These are phyloP conservation scores for Tribolium freemani DNA, from an alignment of 2,888 invertebrate species.

Conservation along the genomic window DNA sequence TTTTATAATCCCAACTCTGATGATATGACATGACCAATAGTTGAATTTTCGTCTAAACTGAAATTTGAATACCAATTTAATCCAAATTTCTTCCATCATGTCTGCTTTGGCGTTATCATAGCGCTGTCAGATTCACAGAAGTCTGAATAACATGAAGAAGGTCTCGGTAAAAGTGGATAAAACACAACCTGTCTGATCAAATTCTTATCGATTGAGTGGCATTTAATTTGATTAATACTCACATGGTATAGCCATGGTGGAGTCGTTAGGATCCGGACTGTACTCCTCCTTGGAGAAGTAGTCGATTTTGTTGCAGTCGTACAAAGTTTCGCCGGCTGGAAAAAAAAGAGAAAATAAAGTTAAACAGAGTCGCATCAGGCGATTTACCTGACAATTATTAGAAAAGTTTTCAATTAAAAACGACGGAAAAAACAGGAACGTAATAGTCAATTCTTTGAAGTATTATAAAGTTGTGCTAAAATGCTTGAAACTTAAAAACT, in stretches of 20 bases:
- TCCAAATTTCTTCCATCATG: not conserved
- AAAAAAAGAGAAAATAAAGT: constrained; percentile 53
- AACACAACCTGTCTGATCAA: not conserved
- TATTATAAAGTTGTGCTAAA: constrained; percentile 34
- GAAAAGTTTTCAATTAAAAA: constrained; percentile 44
- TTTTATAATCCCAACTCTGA: not conserved
- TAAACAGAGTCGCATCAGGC: constrained; percentile 18
- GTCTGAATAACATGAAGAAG: constrained; percentile 12
- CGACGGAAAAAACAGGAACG: constrained; percentile 14
- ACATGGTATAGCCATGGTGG: constrained; percentile 95
- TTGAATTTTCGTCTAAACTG: not conserved
- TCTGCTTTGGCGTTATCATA: not conserved
- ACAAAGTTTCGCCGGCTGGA: constrained; percentile 79
- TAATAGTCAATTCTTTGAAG: constrained; percentile 35
- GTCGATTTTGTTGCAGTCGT: constrained; percentile 86
- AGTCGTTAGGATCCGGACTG: constrained; percentile 89
- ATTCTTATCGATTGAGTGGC: not conserved
- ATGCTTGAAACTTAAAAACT: constrained; percentile 41
- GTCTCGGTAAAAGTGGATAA: not conserved
- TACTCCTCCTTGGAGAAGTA: constrained; percentile 91
- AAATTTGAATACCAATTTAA: constrained; percentile 4
- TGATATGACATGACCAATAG: not conserved
- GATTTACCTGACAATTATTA: constrained; percentile 43
- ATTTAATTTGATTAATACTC: constrained; percentile 70
- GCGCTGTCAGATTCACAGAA: not conserved